Evolutionary conservation across 37 sponge, comb jelly and placozoan genomes (phyloP), one percentile per base, ranked within the genome.

Genomic region (Aplysina aerophoba): DNA sequence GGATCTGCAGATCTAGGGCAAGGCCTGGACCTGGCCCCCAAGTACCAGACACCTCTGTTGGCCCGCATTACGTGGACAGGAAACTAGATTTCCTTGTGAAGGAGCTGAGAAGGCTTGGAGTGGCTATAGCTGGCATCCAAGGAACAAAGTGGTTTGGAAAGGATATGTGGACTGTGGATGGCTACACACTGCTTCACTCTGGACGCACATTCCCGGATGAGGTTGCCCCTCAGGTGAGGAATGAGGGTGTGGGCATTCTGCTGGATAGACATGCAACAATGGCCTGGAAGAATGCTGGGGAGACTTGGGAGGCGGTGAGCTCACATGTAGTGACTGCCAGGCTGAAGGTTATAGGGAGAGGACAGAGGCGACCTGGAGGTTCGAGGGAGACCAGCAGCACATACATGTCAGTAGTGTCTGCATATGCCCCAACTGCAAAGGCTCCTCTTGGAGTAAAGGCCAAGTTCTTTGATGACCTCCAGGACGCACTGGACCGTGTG

Each of bases 111-210:
- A 2, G 24, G 4, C 41, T 41, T 75, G 78, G 50, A 40, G 25
- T 75, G 20, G 78, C 78, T 4, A 50, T 75, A 15, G 78, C 54
- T 85, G 85, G 80, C 14, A 35, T 86, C 22, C 86, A 86, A 30
- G 80, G 79, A 62, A 79, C 66, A 13, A 86, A 79, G 68, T 86
- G 86, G 86, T 86, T 86, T 56, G 86, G 80, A 20, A 59, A 53
- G 24, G 86, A 86, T 62, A 54, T 78, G 20, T 86, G 86, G 86
- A 67, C 80, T 8, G 31, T 66, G 4, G 30, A 0, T 15, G 21
- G 54, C 25, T 75, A 75, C 54, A 75, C 78, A 41, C 5, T 63
- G 35, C n/a, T n/a, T n/a, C n/a, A n/a, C n/a, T n/a, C n/a, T n/a
- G n/a, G n/a, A n/a, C n/a, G n/a, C n/a, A n/a, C n/a, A n/a, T n/a